phyloP scores from a whole-genome alignment of 2,113 vertebrate species.

The Macrotis lagotis region DNA sequence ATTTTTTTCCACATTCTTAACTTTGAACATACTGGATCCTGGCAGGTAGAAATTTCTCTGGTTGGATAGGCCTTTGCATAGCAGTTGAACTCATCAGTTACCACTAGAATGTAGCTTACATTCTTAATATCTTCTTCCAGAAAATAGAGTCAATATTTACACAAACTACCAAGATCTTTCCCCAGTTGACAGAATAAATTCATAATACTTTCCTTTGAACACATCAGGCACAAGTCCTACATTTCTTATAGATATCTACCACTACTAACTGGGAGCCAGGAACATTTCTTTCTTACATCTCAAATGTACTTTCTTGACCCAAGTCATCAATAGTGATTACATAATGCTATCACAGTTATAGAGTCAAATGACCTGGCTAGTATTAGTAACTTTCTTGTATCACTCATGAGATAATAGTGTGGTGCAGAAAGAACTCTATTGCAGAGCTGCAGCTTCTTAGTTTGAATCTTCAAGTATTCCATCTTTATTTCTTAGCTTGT shows the following conservation, averaged over 20 bases:
- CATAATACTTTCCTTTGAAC: not conserved
- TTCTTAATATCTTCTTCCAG: not conserved
- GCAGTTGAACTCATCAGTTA: not conserved
- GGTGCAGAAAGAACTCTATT: not conserved
- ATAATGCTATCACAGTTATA: not conserved
- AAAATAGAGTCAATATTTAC: not conserved
- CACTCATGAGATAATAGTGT: not conserved
- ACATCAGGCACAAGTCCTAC: not conserved
- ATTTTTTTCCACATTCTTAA: not conserved
- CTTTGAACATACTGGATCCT: not conserved
- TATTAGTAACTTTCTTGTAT: not conserved
- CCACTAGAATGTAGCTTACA: not conserved
- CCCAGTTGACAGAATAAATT: not conserved
- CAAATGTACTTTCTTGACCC: not conserved
- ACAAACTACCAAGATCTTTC: not conserved
- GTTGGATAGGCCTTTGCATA: not conserved
- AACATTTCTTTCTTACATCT: not conserved
- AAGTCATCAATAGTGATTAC: too few relatives aligned
- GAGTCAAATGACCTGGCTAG: not conserved
- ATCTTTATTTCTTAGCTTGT: not conserved
- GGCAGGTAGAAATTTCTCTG: not conserved
- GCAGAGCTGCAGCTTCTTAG: not conserved
- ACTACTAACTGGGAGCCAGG: not conserved
- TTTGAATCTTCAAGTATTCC: not conserved
- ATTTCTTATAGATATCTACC: not conserved